These are phyloP conservation scores for Marronus borbonicus DNA, from an alignment of 2,888 invertebrate genomes.

Conservation along the genomic window DNA sequence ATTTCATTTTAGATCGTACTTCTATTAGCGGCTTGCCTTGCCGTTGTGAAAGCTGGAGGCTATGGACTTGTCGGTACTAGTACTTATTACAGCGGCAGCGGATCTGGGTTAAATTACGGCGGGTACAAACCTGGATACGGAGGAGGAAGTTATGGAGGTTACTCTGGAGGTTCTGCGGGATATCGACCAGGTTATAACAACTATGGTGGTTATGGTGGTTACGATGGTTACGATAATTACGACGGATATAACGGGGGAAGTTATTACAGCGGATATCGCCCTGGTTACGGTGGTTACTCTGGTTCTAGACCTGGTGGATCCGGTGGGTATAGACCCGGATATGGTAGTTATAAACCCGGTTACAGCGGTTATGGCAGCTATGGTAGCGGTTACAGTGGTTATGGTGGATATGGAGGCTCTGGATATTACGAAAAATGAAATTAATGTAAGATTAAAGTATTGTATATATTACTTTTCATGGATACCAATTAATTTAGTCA, in stretches of 20 bases:
- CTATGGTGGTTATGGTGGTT: conserved; percentile 50
- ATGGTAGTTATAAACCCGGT: not conserved
- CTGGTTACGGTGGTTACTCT: conserved; percentile 21
- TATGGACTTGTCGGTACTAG: conserved; percentile 51
- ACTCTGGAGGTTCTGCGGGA: conserved; percentile 11
- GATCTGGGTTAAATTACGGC: conserved; percentile 15
- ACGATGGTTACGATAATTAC: conserved; percentile 44
- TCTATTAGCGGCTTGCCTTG: conserved; percentile 34
- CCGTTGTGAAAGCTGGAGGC: conserved; percentile 52
- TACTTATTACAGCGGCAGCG: not conserved
- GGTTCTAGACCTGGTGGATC: not conserved
- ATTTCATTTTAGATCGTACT: conserved; percentile 53
- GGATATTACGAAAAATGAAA: no score
- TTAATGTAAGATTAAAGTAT: not conserved
- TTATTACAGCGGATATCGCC: conserved; percentile 46
- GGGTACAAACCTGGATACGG: conserved; percentile 46
- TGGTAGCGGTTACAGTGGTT: conserved; percentile 11
- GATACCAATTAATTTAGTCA: no score
- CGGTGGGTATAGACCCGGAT: conserved; percentile 2
- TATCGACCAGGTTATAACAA: conserved; percentile 48
- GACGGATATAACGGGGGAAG: conserved; percentile 46
- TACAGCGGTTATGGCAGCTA: not conserved
- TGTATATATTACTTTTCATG: no score
- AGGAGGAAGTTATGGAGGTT: conserved; percentile 46
- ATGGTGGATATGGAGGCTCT: conserved; percentile 14